Percentiles rank a stretch among this genome's conserved stretches.
Conservation (phyloP, 2,113 vertebrate genomes). For the Melozone crissalis region DNA sequence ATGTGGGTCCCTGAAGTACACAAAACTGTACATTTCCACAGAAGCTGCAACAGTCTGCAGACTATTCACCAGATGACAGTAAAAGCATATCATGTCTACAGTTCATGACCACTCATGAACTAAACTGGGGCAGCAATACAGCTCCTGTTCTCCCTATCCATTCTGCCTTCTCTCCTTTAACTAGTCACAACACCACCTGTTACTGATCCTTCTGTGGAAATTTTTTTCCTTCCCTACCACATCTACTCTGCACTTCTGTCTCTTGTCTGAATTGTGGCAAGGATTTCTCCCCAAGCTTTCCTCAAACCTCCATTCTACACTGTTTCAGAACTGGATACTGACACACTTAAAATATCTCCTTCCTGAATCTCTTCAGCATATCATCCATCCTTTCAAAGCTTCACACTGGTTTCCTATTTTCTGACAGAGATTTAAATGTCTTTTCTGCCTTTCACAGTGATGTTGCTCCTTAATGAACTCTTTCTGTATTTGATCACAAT, state of each 20-base stretch:
- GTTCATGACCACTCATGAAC: neutral
- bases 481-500: neutral
- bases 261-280: neutral
- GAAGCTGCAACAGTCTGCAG: neutral
- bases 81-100: neutral
- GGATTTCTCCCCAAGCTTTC: neutral
- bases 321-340: neutral
- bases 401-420: neutral
- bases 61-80: neutral
- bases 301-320: neutral
- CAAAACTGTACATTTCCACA: neutral
- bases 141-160: neutral
- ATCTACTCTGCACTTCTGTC: neutral
- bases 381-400: neutral
- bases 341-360: neutral
- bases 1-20: neutral
- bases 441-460: neutral
- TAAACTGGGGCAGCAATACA: neutral
- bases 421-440: neutral
- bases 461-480: neutral
- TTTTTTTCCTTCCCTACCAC: neutral
- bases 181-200: neutral
- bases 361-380: neutral
- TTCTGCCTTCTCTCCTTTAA: neutral
- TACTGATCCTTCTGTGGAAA: accelerated